Evolutionary conservation across 2,888 invertebrate genomes (phyloP), one percentile per base, ranked within the genome.

Genomic region (Himalopsyche anomala): DNA sequence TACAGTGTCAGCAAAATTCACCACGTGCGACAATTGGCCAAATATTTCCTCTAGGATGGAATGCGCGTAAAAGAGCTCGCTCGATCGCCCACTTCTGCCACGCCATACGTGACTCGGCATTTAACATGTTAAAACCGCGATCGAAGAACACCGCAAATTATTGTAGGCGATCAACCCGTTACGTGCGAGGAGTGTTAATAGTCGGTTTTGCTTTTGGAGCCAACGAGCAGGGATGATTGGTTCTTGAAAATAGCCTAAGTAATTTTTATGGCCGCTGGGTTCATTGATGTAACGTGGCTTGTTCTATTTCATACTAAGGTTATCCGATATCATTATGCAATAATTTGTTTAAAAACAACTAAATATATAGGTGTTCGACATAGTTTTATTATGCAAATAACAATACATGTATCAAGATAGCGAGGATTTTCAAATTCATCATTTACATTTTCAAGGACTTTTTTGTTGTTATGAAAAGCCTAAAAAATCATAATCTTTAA

Each of bases 131-230:
- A 74, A 74, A 74, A 74, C 74, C 74, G 74, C 74, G 74, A 74
- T 74, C 74, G 74, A 36, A 74, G 36, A 74, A 74, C 74, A 74
- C 74, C 74, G 74, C 74, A 74, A 74, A 74, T 74, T 74, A 74
- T 74, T 74, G 74, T 74, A 74, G 36, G 74, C 74, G 74, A 74
- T 74, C 74, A 74, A 74, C 74, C 74, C 74, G 74, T 74, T 74
- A 74, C 74, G 74, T 74, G 74, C 74, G 74, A 36, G 74, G 74
- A 74, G 74, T 74, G 74, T 36, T 74, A 74, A 74, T 74, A 36
- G 74, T 36, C 74, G 36, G 74, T 74, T 74, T 74, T 36, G 74
- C 74, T 74, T 36, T 74, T 36, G 36, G 28, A 36, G 74, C 38
- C 74, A 19, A 74, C 74, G 36, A 36, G 38, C 74, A 36, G 74